Percentiles rank a stretch among this genome's conserved stretches.
Conservation (phyloP, 2,888 invertebrate species). For the Marasmarcha lunaedactyla region DNA sequence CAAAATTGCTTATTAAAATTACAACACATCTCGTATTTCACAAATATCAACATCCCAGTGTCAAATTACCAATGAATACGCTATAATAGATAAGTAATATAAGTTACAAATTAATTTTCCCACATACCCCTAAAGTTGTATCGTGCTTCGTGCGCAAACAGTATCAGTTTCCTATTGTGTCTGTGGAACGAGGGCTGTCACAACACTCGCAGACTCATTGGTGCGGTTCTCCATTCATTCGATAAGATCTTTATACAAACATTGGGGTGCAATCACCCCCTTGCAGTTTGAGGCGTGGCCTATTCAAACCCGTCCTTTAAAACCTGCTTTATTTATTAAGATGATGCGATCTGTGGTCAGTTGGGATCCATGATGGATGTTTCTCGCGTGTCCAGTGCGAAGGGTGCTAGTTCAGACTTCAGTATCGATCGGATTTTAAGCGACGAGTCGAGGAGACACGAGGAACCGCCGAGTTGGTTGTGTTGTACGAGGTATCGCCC, state of each 20-base stretch:
- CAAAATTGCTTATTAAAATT: neutral
- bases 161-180: slow-evolving; percentile 54
- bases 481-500: slow-evolving; percentile 80
- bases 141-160: slow-evolving; percentile 58
- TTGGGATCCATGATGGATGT: slow-evolving; percentile 36
- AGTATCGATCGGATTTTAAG: slow-evolving; percentile 74
- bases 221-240: slow-evolving; percentile 39
- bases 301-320: slow-evolving; percentile 19
- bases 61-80: slow-evolving; percentile 2
- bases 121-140: slow-evolving; percentile 67
- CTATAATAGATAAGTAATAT: slow-evolving; percentile 18
- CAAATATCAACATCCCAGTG: neutral
- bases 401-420: slow-evolving; percentile 59
- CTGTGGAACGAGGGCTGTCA: slow-evolving; percentile 50
- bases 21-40: too few relatives aligned
- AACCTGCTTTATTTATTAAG: slow-evolving; percentile 11
- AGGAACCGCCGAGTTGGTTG: slow-evolving; percentile 68
- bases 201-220: slow-evolving; percentile 48
- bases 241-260: slow-evolving; percentile 37
- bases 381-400: slow-evolving; percentile 37
- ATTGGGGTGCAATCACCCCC: slow-evolving; percentile 14
- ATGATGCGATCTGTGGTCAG: slow-evolving; percentile 12
- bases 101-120: slow-evolving; percentile 64
- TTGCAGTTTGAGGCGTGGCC: slow-evolving; percentile 28
- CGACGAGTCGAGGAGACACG: slow-evolving; percentile 36